A percentile compares a stretch with the other conserved stretches of the same genome.
These are phyloP conservation scores for Aphelinus atriplicis DNA, from an alignment of 1,140 invertebrate species.

Conservation along the genomic window DNA sequence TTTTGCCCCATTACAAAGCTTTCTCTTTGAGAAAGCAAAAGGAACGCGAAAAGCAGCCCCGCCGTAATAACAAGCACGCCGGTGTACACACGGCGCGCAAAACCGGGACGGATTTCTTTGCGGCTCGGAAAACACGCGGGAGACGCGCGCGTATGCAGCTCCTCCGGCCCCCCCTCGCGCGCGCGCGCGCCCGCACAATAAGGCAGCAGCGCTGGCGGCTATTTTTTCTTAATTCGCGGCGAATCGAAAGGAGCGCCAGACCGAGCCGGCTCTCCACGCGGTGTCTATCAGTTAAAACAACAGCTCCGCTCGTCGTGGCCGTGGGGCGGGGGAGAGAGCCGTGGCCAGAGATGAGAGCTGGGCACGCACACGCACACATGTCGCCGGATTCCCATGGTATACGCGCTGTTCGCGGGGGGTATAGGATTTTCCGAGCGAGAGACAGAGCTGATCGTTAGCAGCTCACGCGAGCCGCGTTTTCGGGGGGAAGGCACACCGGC, in stretches of 20 bases:
- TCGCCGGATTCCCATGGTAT: slow-evolving; percentile 24
- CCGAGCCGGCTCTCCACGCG: background rate
- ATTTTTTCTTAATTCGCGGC: slow-evolving; percentile 35
- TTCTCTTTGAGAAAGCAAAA: no score
- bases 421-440: background rate
- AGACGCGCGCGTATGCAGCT: background rate
- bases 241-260: slow-evolving; percentile 1
- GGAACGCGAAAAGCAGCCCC: background rate
- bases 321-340: background rate
- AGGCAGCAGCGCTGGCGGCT: background rate
- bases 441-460: background rate
- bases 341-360: background rate
- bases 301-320: background rate
- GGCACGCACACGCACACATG: background rate
- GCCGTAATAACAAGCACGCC: background rate
- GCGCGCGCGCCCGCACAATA: background rate
- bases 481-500: background rate
- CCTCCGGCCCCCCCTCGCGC: background rate
- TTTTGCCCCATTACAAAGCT: no score
- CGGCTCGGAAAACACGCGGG: slow-evolving; percentile 1
- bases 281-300: slow-evolving; percentile 36
- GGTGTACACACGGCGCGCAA: background rate
- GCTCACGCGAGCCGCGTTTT: background rate
- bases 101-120: background rate
- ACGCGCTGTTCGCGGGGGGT: slow-evolving; percentile 19